These are phyloP conservation scores for Prionace glauca DNA, from an alignment of 2,797 vertebrate genomes.

Conservation along the genomic window DNA sequence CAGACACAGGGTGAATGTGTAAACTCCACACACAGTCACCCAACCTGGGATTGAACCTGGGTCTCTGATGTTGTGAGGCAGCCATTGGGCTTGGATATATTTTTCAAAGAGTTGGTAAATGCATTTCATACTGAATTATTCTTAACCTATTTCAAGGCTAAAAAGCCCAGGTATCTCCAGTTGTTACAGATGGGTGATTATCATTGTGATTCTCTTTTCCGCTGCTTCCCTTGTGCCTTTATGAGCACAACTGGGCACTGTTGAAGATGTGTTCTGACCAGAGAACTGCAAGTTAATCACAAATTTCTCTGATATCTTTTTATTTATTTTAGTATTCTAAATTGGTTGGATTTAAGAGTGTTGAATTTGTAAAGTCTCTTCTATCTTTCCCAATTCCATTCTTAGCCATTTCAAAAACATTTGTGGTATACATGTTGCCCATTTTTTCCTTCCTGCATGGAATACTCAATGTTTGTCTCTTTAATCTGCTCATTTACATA, in stretches of 20 bases:
- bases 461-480: background rate
- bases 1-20: too few species aligned
- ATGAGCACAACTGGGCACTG: background rate
- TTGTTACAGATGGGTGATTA: background rate
- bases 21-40: too few species aligned
- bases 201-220: background rate
- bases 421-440: background rate
- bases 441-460: background rate
- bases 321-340: background rate
- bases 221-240: background rate
- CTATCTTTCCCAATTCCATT: background rate
- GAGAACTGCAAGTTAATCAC: background rate
- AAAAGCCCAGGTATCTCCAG: background rate
- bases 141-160: background rate
- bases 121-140: background rate
- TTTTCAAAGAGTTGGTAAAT: background rate
- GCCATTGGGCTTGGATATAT: too few species aligned
- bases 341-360: background rate
- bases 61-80: too few species aligned
- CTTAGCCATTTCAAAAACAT: background rate
- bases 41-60: too few species aligned
- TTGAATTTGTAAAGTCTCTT: background rate
- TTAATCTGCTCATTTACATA: background rate
- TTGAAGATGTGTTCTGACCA: background rate
- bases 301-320: background rate